Percentiles rank a stretch among this genome's conserved stretches.
These are phyloP conservation scores for Fragum sueziense DNA, from an alignment of 2,888 invertebrate genomes.

Conservation along the genomic window DNA sequence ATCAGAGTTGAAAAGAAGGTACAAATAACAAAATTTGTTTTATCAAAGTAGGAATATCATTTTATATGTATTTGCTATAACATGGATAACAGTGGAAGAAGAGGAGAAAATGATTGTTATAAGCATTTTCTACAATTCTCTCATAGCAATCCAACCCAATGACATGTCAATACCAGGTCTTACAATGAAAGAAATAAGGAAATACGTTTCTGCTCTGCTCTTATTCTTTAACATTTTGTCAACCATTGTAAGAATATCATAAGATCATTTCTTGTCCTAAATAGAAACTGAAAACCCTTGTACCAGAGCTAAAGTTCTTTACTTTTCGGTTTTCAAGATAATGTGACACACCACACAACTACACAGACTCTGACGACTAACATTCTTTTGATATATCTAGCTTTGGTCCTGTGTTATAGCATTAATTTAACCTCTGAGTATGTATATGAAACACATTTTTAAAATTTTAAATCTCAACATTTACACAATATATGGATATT, in stretches of 20 bases:
- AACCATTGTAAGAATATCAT: neutral
- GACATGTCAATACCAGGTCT: neutral
- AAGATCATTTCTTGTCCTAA: neutral
- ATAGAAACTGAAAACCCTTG: neutral
- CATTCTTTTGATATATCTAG: no score
- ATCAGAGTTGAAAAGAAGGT: neutral
- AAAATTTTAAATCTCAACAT: neutral
- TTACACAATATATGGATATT: neutral
- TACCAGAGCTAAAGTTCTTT: neutral
- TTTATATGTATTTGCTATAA: neutral
- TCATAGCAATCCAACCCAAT: neutral
- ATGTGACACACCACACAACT: no score
- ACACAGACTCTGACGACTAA: no score
- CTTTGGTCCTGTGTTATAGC: no score
- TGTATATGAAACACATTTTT: no score
- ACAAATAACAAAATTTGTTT: neutral
- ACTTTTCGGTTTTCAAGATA: neutral
- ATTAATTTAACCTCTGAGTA: no score
- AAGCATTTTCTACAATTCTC: neutral
- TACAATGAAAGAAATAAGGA: neutral
- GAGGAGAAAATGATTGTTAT: neutral
- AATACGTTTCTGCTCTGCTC: neutral
- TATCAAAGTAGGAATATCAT: neutral
- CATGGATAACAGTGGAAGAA: neutral
- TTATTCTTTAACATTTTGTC: neutral